These are phyloP conservation scores for Rotaria sp. DNA, from an alignment of 2,888 invertebrate genomes.

Conservation along the genomic window DNA sequence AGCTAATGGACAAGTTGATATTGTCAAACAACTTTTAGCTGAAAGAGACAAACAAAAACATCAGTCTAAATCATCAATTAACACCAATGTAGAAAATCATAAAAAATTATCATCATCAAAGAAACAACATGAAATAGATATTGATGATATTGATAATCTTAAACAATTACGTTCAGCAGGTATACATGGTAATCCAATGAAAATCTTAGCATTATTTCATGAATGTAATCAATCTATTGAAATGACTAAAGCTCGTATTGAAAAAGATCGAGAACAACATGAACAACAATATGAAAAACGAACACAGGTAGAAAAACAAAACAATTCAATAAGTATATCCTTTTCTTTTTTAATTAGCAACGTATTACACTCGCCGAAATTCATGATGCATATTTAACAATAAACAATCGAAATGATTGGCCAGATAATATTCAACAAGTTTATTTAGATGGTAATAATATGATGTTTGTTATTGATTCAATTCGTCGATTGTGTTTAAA, in stretches of 20 bases:
- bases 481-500: conserved; percentile 6
- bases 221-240: conserved; percentile 20
- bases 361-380: not conserved
- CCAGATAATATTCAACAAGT: not conserved
- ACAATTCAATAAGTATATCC: not conserved
- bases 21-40: not conserved
- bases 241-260: not conserved
- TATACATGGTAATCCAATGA: not conserved
- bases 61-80: not conserved
- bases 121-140: not conserved
- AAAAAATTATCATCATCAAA: not conserved
- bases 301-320: not conserved
- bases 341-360: not conserved
- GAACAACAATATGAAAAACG: not conserved
- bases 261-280: not conserved
- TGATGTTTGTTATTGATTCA: conserved; percentile 18
- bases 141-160: not conserved
- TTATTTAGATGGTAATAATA: conserved; percentile 25
- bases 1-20: not conserved
- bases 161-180: not conserved
- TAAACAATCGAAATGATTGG: not conserved
- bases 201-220: not conserved
- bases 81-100: not conserved
- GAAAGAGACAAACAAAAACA: not conserved
- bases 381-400: not conserved